Base-by-base conservation (phyloP, 2,113 vertebrate species). In the Anthoscopus minutus region DNA sequence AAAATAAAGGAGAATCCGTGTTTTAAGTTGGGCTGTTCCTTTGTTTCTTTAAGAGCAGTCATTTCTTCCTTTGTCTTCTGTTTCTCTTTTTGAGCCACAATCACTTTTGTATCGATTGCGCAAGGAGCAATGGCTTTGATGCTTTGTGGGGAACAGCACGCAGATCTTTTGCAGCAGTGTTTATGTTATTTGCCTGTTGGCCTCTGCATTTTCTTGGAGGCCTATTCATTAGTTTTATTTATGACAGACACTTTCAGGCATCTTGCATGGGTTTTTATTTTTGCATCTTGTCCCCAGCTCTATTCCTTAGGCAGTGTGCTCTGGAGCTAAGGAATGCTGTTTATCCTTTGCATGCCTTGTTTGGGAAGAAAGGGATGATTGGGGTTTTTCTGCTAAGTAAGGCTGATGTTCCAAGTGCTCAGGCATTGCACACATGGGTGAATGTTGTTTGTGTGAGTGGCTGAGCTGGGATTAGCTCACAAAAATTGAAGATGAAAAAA, bases 161-260 rank as follows among this genome's bases (percentile, higher is more conserved):
- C 66, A 57, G n/a, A 27, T 70, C 79, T 88, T 60, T 33, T 37
- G 53, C 86, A 81, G 81, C 69, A 45, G 6, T 79, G 65, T 95
- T 96, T 94, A 76, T 82, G 9, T 84, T 88, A 72, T 56, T 93
- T 84, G 53, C 77, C 77, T 79, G 15, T 64, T 93, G 83, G 37
- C 65, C 72, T 86, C 85, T 91, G 61, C 8, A 2, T 94, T 95
- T 92, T 80, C 78, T 78, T 44, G 66, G 67, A 92, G 80, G 45
- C 42, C 31, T 77, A 62, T 90, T 96, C 65, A 92, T 94, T 94
- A 74, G 25, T 40, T 51, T n/a, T 51, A 56, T 78, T 80, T 56
- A 83, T 76, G 89, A 72, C 61, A 66, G 61, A 40, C 10, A 51
- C 22, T 79, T 84, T 56, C 6, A 81, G 86, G 4, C 17, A 10